Base-by-base conservation (phyloP, 1,140 invertebrate species). In the Drosophila albomicans region DNA sequence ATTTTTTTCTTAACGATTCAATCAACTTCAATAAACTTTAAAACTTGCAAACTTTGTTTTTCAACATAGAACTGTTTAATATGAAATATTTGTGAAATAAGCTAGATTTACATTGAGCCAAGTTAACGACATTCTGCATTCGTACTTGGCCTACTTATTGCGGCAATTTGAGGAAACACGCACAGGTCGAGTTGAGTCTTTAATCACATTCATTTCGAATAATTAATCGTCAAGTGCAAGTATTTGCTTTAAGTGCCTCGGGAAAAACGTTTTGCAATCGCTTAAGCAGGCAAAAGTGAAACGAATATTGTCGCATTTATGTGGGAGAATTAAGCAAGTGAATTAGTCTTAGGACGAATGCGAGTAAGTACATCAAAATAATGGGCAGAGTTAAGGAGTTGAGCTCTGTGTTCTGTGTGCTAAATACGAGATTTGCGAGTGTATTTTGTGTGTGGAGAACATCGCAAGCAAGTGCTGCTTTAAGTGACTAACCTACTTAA, bases 401-500 rank as follows among this genome's bases (percentile, higher is more conserved):
- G 41, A 43, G 35, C 35, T 32, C 30, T 32, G 30, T 32, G 5
- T 32, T 25, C 3, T 25, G 3, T 3, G 16, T 25, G 20, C 20
- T 25, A 25, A 7, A 32, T 7, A 3, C 30, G 30, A 32, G 32
- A 32, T 32, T 11, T 8, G 38, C 38, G 8, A 41, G 8, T 10
- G 38, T 8, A 8, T 41, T 7, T 10, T 7, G 2, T 11, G 8
- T 11, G 11, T 41, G 11, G 11, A 41, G 38, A 8, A 3, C 32
- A 8, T 10, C 7, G 38, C 38, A 41, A 41, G 11, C 41, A 45
- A 58, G 58, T 49, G 58, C n/a, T 20, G 58, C 25, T 49, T 49
- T 35, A 49, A n/a, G 41, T 11, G 8, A 20, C 41, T 43, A 45
- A 38, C n/a, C 57, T 30, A 46, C 57, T 59, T 46, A 59, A 59